Percentiles rank a stretch among this genome's conserved stretches.
phyloP scores from a whole-genome alignment of 1,140 invertebrate species.

The Sycobia sp. region DNA sequence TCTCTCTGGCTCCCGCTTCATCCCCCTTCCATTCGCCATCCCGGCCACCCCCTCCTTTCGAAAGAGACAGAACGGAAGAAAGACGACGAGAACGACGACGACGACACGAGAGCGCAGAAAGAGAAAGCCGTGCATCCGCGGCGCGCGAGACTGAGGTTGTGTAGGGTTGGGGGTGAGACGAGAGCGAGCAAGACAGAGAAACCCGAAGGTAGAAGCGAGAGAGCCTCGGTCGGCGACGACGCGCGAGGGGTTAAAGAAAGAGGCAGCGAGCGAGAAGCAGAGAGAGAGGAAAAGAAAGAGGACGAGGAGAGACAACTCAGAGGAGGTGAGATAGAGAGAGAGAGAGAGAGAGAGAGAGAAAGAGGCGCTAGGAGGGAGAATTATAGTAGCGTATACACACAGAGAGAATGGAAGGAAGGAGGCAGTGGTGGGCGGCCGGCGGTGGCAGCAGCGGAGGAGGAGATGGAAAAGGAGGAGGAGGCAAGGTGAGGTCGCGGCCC shows the following conservation, averaged over 20 bases:
- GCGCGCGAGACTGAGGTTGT: not conserved
- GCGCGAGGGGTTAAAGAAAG: constrained; percentile 18
- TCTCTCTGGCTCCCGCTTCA: not conserved
- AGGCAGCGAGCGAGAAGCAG: constrained; percentile 20
- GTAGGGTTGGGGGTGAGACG: no score
- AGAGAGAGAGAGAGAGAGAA: no score
- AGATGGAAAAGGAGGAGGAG: not conserved
- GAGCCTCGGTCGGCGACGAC: no score
- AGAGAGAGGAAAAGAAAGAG: constrained; percentile 10
- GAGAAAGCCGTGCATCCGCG: constrained; percentile 2
- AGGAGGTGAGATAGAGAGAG: constrained; percentile 26
- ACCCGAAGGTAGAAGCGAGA: no score
- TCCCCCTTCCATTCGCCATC: not conserved
- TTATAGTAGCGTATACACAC: no score
- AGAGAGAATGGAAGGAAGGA: constrained; percentile 43
- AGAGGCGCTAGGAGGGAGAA: constrained; percentile 38
- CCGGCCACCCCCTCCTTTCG: no score
- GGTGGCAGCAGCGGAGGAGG: constrained; percentile 21
- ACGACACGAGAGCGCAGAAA: constrained; percentile 1
- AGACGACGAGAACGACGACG: constrained; percentile 1
- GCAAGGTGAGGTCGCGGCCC: constrained; percentile 56
- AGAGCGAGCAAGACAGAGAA: no score
- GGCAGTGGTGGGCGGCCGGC: constrained; percentile 42
- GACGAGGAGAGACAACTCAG: no score
- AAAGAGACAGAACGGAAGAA: no score